phyloP scores from a whole-genome alignment of 2,888 invertebrate genomes.

The Stenodera caucasica region DNA sequence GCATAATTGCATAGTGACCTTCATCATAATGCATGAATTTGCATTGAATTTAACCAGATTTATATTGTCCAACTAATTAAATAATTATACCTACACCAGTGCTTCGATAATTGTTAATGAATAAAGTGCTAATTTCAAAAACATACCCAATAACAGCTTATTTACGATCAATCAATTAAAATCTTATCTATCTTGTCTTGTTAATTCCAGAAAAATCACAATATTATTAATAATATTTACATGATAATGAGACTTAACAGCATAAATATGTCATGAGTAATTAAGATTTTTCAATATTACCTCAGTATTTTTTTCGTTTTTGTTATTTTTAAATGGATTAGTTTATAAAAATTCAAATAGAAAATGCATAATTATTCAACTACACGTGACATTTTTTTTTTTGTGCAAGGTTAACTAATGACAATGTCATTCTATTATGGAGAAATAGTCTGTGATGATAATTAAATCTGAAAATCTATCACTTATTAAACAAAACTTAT shows the following conservation, averaged over 20 bases:
- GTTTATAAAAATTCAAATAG: not conserved
- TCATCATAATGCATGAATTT: not conserved
- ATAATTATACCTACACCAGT: not conserved
- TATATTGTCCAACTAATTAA: not conserved
- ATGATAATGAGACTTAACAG: not conserved
- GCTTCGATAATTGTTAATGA: not conserved
- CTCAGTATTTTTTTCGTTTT: no score
- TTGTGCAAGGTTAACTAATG: no score
- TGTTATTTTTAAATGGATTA: not conserved
- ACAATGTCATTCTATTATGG: no score
- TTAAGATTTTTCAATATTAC: not conserved
- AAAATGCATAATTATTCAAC: not conserved
- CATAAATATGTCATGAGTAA: not conserved
- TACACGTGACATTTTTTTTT: no score
- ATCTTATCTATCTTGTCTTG: not conserved
- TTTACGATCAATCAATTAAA: not conserved
- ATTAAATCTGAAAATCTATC: no score
- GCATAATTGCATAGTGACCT: not conserved
- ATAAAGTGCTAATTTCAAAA: conserved; percentile 4
- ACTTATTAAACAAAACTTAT: no score
- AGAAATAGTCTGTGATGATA: no score
- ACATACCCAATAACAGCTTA: not conserved
- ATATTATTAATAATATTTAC: not conserved
- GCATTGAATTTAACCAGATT: not conserved
- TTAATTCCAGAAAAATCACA: not conserved